phyloP scores from a whole-genome alignment of 1,140 invertebrate species.

The Drosophila grimshawi region DNA sequence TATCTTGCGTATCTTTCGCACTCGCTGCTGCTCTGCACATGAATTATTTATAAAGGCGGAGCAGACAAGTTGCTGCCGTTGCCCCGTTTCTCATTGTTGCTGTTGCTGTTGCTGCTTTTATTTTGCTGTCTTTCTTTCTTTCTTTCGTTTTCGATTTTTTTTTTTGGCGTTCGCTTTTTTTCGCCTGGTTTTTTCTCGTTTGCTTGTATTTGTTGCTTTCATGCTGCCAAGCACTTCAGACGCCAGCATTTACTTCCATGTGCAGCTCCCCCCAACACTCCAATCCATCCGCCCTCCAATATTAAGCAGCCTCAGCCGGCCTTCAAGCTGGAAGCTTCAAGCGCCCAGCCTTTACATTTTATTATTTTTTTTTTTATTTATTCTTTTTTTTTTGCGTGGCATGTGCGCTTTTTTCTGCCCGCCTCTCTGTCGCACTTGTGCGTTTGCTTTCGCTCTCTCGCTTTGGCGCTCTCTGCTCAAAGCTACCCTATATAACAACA shows the following conservation, averaged over 20 bases:
- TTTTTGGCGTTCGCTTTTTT: constrained; percentile 53
- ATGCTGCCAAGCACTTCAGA: constrained; percentile 69
- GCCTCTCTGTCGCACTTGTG: constrained; percentile 3
- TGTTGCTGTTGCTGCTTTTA: constrained; percentile 52
- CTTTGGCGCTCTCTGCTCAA: constrained; percentile 35
- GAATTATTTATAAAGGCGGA: constrained; percentile 85
- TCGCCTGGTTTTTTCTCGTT: constrained; percentile 27
- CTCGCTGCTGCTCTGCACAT: constrained; percentile 76
- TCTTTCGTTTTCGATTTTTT: constrained; percentile 34
- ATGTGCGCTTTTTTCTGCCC: constrained; percentile 67
- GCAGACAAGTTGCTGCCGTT: constrained; percentile 83
- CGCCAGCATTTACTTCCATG: constrained; percentile 58
- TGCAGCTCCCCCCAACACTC: background rate
- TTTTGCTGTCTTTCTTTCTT: constrained; percentile 55
- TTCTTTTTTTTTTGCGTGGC: constrained; percentile 47
- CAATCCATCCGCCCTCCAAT: background rate
- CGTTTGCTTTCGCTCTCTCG: constrained; percentile 29
- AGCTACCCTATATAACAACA: constrained; percentile 65
- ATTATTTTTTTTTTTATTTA: background rate
- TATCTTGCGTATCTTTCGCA: constrained; percentile 81
- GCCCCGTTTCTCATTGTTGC: constrained; percentile 55
- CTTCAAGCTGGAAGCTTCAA: constrained; percentile 34
- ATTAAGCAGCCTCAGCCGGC: constrained; percentile 16
- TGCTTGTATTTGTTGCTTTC: constrained; percentile 65
- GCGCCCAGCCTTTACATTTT: constrained; percentile 16